Evolutionary conservation across 2,888 invertebrate species (phyloP).

Genomic region (Trachelus troglodyta): DNA sequence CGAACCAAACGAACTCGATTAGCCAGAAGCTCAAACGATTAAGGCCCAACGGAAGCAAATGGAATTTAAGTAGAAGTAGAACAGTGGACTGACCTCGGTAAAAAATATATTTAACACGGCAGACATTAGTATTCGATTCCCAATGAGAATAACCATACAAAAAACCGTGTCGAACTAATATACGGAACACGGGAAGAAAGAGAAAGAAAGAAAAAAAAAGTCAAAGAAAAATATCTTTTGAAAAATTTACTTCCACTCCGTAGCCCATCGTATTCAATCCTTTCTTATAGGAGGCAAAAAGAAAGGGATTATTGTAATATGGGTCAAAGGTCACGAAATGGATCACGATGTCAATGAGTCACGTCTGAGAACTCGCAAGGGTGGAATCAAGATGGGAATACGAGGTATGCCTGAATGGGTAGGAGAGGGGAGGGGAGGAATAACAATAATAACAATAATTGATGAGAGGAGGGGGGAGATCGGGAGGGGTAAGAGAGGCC

Average conservation of each 20-base stretch:
- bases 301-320: background rate
- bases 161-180: background rate
- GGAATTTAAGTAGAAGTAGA: background rate
- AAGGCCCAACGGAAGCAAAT: background rate
- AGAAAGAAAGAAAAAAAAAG: background rate
- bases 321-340: background rate
- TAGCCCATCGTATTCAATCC: background rate
- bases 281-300: background rate
- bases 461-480: constrained; percentile 8
- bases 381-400: background rate
- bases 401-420: background rate
- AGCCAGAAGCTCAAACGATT: background rate
- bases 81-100: background rate
- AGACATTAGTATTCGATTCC: background rate
- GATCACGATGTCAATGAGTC: background rate
- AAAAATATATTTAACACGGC: background rate
- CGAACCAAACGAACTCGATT: background rate
- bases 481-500: constrained; percentile 27
- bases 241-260: background rate
- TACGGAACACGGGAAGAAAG: background rate
- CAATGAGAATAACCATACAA: background rate
- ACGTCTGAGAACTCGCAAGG: background rate
- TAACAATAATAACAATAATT: background rate
- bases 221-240: background rate
- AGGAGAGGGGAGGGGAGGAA: background rate